phyloP scores from a whole-genome alignment of 2,888 invertebrate species.

The Melikaiella ostensackeni region DNA sequence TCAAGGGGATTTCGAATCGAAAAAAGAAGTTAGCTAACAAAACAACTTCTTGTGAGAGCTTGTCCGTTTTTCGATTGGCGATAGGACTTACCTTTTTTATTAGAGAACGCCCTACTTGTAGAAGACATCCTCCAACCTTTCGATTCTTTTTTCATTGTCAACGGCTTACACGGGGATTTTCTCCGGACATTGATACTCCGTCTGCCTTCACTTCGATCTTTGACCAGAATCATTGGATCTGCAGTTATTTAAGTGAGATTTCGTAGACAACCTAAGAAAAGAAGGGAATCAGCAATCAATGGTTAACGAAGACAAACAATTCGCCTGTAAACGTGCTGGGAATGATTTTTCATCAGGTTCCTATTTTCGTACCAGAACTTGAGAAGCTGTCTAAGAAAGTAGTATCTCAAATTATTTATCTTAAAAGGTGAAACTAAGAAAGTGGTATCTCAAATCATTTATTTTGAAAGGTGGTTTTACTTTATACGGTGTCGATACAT shows the following conservation, averaged over 20 bases:
- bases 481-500: no score
- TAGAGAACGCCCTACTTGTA: constrained; percentile 21
- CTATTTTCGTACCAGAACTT: not conserved
- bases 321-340: constrained; percentile 5
- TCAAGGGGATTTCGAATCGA: constrained; percentile 8
- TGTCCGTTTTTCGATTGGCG: constrained; percentile 40
- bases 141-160: constrained; percentile 59
- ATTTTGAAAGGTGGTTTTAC: no score
- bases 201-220: constrained; percentile 55
- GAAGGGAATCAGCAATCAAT: constrained; percentile 23
- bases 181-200: constrained; percentile 69
- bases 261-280: constrained; percentile 22
- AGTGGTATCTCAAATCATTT: no score
- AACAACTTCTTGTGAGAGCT: constrained; percentile 48
- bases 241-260: constrained; percentile 35
- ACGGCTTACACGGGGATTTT: constrained; percentile 70
- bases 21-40: constrained; percentile 35
- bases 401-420: no score
- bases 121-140: not conserved
- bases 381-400: no score
- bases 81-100: constrained; percentile 27
- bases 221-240: constrained; percentile 17
- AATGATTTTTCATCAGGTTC: not conserved
- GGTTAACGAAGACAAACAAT: constrained; percentile 27
- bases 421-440: not conserved